Conservation (phyloP, 2,888 invertebrate genomes). For the Dasysyrphus tricinctus region DNA sequence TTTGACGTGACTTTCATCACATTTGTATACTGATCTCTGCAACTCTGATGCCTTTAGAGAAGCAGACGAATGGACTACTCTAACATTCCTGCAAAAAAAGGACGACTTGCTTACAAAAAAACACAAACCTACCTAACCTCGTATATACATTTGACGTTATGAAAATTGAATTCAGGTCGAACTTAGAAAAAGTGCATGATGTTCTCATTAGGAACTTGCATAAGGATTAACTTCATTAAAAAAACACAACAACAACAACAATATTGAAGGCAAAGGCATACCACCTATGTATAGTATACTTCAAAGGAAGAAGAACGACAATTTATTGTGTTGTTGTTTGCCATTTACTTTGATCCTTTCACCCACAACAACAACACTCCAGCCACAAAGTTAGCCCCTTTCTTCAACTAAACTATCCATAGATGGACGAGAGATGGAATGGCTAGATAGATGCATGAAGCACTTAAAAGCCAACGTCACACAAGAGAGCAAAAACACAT, state of each 20-base stretch:
- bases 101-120: background rate
- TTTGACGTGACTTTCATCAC: slow-evolving; percentile 18
- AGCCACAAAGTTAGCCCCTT: slow-evolving; percentile 5
- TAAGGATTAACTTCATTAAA: slow-evolving; percentile 67
- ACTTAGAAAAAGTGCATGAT: slow-evolving; percentile 27
- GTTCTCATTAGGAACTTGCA: slow-evolving; percentile 62
- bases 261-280: background rate
- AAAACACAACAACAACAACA: slow-evolving; percentile 29
- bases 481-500: background rate
- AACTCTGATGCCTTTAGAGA: background rate
- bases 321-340: slow-evolving; percentile 37
- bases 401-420: background rate
- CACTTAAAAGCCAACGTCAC: slow-evolving; percentile 54
- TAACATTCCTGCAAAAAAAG: background rate
- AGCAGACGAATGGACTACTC: slow-evolving; percentile 23
- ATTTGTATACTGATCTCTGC: slow-evolving; percentile 1
- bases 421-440: slow-evolving; percentile 17
- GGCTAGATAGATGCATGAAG: slow-evolving; percentile 30
- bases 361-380: background rate
- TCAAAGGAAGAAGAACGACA: slow-evolving; percentile 15
- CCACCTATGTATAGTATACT: background rate
- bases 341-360: slow-evolving; percentile 41
- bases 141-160: background rate
- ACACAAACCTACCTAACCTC: background rate
- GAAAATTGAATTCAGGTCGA: slow-evolving; percentile 55